Evolutionary conservation across 2,797 vertebrate genomes (phyloP).

Genomic region (Masticophis lateralis): DNA sequence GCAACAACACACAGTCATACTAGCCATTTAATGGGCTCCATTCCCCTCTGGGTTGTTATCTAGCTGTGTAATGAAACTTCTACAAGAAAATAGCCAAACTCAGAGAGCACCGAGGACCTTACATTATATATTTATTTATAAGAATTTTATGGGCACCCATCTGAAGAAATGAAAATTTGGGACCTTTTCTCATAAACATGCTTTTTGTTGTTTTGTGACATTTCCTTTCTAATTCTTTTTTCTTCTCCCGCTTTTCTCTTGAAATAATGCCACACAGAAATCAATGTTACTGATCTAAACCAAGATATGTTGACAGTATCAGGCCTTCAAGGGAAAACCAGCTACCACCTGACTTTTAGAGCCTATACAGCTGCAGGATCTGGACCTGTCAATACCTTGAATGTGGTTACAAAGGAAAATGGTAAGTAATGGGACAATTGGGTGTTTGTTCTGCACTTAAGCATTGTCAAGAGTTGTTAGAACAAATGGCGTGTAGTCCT

Average conservation of each 20-base stretch:
- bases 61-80: no score
- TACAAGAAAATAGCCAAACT: not conserved
- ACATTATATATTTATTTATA: not conserved
- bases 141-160: not conserved
- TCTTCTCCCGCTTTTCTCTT: not conserved
- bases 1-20: no score
- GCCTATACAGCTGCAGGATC: constrained; percentile 73
- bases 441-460: not conserved
- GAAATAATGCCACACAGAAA: constrained; percentile 65
- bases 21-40: no score
- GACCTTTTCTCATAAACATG: not conserved
- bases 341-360: constrained; percentile 72
- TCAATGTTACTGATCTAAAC: constrained; percentile 74
- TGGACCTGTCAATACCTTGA: constrained; percentile 71
- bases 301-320: constrained; percentile 72
- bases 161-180: not conserved
- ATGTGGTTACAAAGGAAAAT: constrained; percentile 77
- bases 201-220: not conserved
- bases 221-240: constrained; percentile 10
- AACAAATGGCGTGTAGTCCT: no score
- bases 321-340: constrained; percentile 76
- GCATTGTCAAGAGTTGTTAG: no score
- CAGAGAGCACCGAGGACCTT: not conserved
- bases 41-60: no score
- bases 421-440: constrained; percentile 63